Base-by-base conservation (phyloP, 2,888 invertebrate species). In the Rhingia campestris region DNA sequence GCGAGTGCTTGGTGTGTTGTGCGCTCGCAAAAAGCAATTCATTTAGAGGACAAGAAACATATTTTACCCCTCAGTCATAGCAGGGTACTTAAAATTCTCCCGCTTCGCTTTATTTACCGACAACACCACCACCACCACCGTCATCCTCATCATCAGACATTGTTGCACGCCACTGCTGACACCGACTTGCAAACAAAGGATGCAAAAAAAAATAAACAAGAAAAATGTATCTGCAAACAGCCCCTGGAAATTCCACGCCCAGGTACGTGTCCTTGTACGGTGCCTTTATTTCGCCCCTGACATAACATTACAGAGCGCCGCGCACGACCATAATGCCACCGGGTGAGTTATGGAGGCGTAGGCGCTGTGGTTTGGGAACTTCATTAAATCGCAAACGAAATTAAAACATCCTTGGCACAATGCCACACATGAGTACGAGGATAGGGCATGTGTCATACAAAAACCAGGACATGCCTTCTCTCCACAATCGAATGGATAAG, bases 11-110 rank as follows among this genome's bases (percentile, higher is more conserved):
- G 22, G 22, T 45, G 45, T 22, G 22, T 45, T 45, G 22, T 22
- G 22, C 22, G 33, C 61, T 61, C 12, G 43, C 7, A 49, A 69
- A 63, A 59, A 47, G 45, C 64, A 75, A 76, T 81, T 67, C 72
- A 72, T 81, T 81, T 72, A 76, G 45, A 81, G 43, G 66, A 81
- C 69, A 70, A 75, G 72, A 49, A 45, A 75, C 64, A 79, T 75
- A 76, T 70, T 75, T 74, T 56, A 33, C 58, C 74, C 69, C 14
- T 41, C 59, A 72, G 70, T 54, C 64, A 66, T 58, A 63, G 22
- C 22, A 22, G 70, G 70, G 76, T 66, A 70, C 81, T 81, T 76
- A 59, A 61, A 61, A 63, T 67, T 64, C 75, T 70, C 39, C 70
- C 41, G 35, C 51, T 37, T 56, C 69, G 47, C 67, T 81, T 81